Evolutionary conservation across 2,113 vertebrate species (phyloP), one percentile per base, ranked within the genome.

Genomic region (Cheirogaleus medius): DNA sequence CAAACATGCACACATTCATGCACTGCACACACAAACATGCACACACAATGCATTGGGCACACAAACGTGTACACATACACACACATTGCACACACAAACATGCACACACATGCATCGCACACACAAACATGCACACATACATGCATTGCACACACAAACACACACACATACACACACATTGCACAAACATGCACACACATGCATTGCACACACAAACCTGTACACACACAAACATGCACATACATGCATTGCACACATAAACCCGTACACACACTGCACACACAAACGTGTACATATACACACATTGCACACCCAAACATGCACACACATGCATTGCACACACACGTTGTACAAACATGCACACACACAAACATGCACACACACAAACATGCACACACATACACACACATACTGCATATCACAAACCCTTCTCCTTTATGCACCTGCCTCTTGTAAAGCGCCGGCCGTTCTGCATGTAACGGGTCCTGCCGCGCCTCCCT

Each of bases 401-500:
- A 15, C 63, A 5, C 5, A 12, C 18, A 29, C 8, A 18, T 2
- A 56, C 29, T 29, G 14, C 4, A 27, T 1, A 27, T 10, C 12
- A 9, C 29, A 87, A 12, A 4, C 11, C 60, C 60, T 63, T 63
- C 60, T 63, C 54, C 20, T 56, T 12, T 63, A 11, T 63, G 60
- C 25, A 63, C 60, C 27, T 5, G 60, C 60, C 60, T 63, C 25
- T 63, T 0, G 60, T n/a, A 39, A n/a, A 39, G 44, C 6, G 10
- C 25, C 0, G 7, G 73, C 9, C 2, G 1, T 11, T 39, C 47
- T 23, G 18, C 18, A 12, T 34, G 6, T 8, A 29, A 8, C 0
- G 34, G 54, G 23, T 13, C 21, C 15, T 27, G 56, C 76, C 63
- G 54, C 42, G 73, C 29, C 18, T 74, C 93, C 54, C 29, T 4